Evolutionary conservation across 2,888 invertebrate genomes (phyloP), one percentile per base, ranked within the genome.

Genomic region (Geophilus truncorum): DNA sequence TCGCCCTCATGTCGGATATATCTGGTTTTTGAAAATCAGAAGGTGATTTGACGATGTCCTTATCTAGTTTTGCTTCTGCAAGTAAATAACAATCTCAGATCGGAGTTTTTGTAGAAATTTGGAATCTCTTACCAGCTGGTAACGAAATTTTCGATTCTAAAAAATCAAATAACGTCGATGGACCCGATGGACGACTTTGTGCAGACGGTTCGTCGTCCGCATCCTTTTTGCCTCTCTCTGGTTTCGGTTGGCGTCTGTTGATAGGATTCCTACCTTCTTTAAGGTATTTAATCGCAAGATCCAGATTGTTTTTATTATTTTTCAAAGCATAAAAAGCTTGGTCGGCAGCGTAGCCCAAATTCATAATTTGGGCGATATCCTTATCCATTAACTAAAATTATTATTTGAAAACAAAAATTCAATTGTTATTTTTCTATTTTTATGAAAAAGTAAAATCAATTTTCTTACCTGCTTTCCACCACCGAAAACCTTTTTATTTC

Each of bases 341-440:
- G 81, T 93, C 93, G 81, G 92, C 90, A 28, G 91, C 89, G 85
- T 92, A 94, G 15, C 94, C 94, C 85, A 93, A 92, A 86, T 94
- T 93, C 80, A 93, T 91, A 82, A 94, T 93, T 85, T 91, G 92
- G 84, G 86, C 86, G 21, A 86, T 83, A 83, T 86, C 86, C 80
- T 83, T 84, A 82, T 86, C 86, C 45, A 83, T 81, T 21, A 84
- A 82, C 85, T 85, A 81, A 30, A 80, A 81, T 25, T 40, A 5
- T 21, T 15, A 40, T 9, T n/a, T 0, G n/a, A 78, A 32, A 34
- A 76, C n/a, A 77, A 32, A 25, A 75, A 75, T 25, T 25, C n/a
- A 75, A 25, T 21, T 57, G n/a, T n/a, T n/a, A n/a, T n/a, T n/a
- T n/a, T n/a, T n/a, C n/a, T n/a, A n/a, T n/a, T n/a, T n/a, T n/a